Percentiles rank a stretch among this genome's conserved stretches.
Conservation (phyloP, 2,888 invertebrate genomes). For the Xestia c-nigrum region DNA sequence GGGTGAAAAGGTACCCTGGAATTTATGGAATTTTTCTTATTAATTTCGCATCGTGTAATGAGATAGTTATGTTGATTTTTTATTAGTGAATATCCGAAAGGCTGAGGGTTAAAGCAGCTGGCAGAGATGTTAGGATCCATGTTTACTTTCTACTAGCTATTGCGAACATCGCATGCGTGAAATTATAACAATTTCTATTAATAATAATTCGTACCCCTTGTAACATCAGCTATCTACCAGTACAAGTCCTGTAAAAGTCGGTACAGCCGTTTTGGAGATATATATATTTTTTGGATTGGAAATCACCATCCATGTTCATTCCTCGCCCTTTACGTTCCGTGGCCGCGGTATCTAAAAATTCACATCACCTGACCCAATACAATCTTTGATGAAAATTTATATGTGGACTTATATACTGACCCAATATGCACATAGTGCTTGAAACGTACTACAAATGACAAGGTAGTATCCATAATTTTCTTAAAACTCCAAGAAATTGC, state of each 20-base stretch:
- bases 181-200: no score
- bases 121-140: not conserved
- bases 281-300: no score
- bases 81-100: not conserved
- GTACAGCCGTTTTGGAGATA: no score
- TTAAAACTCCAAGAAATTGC: not conserved
- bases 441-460: not conserved
- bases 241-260: no score
- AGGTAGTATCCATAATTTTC: not conserved
- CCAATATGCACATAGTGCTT: not conserved
- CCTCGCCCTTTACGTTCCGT: no score
- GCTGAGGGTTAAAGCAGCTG: not conserved
- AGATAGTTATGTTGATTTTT: slow-evolving; percentile 33
- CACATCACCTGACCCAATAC: no score
- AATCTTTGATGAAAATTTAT: not conserved
- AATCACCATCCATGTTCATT: no score
- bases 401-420: not conserved
- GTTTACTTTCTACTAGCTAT: not conserved
- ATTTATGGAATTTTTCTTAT: slow-evolving; percentile 62
- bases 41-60: slow-evolving; percentile 49
- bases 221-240: no score
- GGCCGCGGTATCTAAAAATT: no score
- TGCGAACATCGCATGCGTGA: no score
- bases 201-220: no score
- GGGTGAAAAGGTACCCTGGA: slow-evolving; percentile 16